Evolutionary conservation across 2,888 invertebrate species (phyloP).

Genomic region (Morinoia aosen): DNA sequence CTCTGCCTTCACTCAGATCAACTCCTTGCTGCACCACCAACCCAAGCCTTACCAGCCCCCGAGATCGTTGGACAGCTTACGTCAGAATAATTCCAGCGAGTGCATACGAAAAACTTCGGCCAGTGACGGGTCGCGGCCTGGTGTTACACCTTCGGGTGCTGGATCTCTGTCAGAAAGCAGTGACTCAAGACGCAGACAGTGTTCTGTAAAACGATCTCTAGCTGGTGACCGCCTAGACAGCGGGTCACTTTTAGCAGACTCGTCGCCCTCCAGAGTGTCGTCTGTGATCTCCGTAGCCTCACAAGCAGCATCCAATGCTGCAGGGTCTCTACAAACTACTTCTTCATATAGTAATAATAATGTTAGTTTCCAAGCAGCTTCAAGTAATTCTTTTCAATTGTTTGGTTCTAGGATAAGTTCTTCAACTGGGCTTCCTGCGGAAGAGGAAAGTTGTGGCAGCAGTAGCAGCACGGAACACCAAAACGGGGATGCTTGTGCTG

Average conservation of each 20-base stretch:
- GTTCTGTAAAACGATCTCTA: slow-evolving; percentile 28
- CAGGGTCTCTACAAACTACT: slow-evolving; percentile 21
- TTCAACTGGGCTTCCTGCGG: neutral
- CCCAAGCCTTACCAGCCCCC: slow-evolving; percentile 22
- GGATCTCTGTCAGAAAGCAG: neutral
- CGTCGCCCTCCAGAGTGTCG: slow-evolving; percentile 2
- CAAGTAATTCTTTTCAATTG: slow-evolving; percentile 44
- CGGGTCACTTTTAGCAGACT: neutral
- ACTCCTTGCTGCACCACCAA: slow-evolving; percentile 74
- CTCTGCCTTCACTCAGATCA: slow-evolving; percentile 94
- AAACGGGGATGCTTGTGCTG: neutral
- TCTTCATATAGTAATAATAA: slow-evolving; percentile 33
- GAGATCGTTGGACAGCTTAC: neutral
- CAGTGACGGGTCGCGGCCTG: neutral
- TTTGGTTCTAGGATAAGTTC: slow-evolving; percentile 33
- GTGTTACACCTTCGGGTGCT: neutral
- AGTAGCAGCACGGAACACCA: neutral
- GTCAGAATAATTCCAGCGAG: neutral
- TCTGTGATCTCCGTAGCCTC: slow-evolving; percentile 45
- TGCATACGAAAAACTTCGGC: neutral
- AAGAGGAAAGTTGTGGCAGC: neutral
- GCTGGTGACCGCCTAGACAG: slow-evolving; percentile 20
- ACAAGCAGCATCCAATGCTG: neutral
- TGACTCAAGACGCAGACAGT: slow-evolving; percentile 16
- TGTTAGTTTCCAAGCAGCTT: slow-evolving; percentile 35